These are phyloP conservation scores for Gopherus evgoodei DNA, from an alignment of 2,113 vertebrate species.

Conservation along the genomic window DNA sequence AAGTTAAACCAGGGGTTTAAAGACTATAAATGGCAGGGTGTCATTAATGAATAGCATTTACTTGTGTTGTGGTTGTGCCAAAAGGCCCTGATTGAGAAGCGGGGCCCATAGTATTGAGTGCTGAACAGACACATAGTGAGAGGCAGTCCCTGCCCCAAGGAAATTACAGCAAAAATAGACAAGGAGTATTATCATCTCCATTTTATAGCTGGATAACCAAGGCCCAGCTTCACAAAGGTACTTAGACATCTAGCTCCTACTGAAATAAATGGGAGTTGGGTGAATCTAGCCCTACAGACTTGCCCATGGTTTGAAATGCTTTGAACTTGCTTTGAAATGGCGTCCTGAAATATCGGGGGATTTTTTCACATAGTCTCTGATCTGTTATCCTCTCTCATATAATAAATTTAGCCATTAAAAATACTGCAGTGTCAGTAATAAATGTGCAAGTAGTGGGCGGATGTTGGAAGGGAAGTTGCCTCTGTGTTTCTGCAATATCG, in stretches of 20 bases:
- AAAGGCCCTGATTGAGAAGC: background rate
- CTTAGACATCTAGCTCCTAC: background rate
- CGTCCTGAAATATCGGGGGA: rapidly evolving
- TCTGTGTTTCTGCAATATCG: rapidly evolving
- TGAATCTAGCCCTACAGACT: rapidly evolving
- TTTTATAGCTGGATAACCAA: background rate
- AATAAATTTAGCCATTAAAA: background rate
- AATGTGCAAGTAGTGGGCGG: rapidly evolving
- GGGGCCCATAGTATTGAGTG: background rate
- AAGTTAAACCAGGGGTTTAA: background rate
- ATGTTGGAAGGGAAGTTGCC: rapidly evolving
- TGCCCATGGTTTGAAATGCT: background rate
- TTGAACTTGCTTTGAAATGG: background rate
- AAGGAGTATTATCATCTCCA: background rate
- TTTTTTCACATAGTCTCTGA: background rate
- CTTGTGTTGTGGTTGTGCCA: background rate
- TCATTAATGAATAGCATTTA: background rate
- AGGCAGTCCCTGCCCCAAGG: background rate
- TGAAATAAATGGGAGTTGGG: background rate
- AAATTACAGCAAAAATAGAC: background rate
- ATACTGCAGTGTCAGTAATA: rapidly evolving
- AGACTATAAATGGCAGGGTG: background rate
- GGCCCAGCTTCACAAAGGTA: background rate
- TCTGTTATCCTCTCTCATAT: rapidly evolving
- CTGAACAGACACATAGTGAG: background rate